Conservation (phyloP, 2,113 vertebrate genomes). For the Ochotona curzoniae region DNA sequence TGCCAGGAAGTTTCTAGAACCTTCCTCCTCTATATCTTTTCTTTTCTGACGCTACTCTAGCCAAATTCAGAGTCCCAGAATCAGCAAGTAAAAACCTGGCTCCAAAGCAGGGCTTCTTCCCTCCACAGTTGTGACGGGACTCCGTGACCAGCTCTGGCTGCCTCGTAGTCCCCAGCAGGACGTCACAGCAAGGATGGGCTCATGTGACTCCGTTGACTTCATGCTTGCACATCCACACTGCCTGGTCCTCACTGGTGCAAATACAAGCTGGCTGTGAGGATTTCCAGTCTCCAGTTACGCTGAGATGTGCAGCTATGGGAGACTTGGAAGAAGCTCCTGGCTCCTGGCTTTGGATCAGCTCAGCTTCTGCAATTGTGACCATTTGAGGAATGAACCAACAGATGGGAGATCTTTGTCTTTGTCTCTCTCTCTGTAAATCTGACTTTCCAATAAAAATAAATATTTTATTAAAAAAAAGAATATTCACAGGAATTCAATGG, state of each 20-base stretch:
- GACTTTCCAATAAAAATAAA: too few relatives aligned
- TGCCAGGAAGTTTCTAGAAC: not conserved
- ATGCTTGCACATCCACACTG: not conserved
- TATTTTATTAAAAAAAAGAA: not conserved
- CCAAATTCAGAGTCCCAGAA: not conserved
- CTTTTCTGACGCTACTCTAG: not conserved
- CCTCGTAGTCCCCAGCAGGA: too few relatives aligned
- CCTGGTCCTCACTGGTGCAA: not conserved
- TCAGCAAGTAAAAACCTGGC: not conserved
- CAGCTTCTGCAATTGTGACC: too few relatives aligned
- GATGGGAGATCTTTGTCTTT: too few relatives aligned
- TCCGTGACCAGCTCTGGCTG: not conserved
- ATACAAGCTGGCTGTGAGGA: not conserved
- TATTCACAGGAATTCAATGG: not conserved
- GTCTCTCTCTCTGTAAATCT: too few relatives aligned
- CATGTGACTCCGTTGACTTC: not conserved
- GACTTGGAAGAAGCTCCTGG: too few relatives aligned
- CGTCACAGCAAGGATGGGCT: not conserved
- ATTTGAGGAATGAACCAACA: too few relatives aligned
- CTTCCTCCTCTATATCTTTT: not conserved
- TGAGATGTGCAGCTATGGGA: not conserved
- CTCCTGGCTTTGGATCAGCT: too few relatives aligned
- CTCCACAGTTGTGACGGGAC: too few relatives aligned
- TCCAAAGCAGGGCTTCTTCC: accelerated
- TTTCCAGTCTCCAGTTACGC: not conserved